Percentiles rank a stretch among this genome's conserved stretches.
These are phyloP conservation scores for Sphaeramia orbicularis DNA, from an alignment of 2,797 vertebrate genomes.

Conservation along the genomic window DNA sequence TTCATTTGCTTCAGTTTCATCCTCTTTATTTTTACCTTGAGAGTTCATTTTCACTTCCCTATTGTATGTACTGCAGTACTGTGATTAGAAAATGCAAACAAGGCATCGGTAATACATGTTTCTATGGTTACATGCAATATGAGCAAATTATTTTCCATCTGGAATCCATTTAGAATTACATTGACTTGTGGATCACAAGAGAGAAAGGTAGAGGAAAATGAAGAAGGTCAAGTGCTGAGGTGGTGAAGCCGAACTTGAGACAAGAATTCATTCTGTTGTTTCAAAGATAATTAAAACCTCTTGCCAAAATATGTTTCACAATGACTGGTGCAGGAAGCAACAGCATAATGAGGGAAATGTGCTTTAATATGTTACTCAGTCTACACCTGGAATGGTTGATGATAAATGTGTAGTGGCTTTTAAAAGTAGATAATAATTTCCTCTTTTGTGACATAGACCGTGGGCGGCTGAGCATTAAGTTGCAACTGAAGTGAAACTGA, in stretches of 20 bases:
- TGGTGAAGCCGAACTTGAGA: neutral
- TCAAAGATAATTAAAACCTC: neutral
- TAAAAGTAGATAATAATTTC: slow-evolving; percentile 11
- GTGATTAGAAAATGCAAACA: slow-evolving; percentile 24
- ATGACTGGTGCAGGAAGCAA: neutral
- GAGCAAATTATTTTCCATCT: slow-evolving; percentile 19
- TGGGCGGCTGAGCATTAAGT: slow-evolving; percentile 8
- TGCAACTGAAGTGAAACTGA: slow-evolving; percentile 9
- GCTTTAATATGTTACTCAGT: no score
- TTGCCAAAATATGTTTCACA: neutral
- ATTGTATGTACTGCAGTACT: neutral
- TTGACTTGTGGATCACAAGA: slow-evolving; percentile 20
- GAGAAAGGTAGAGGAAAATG: slow-evolving; percentile 1
- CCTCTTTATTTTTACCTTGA: slow-evolving; percentile 5
- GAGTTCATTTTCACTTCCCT: slow-evolving; percentile 13
- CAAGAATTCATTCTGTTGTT: slow-evolving; percentile 8
- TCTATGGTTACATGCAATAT: slow-evolving; percentile 13
- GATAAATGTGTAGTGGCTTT: neutral
- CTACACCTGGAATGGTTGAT: no score
- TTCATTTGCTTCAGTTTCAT: slow-evolving; percentile 22
- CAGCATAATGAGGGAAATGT: no score
- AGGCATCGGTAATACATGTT: neutral
- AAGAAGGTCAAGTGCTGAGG: neutral
- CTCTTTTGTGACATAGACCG: neutral
- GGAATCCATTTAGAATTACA: slow-evolving; percentile 26